A percentile compares a stretch with the other conserved stretches of the same genome.
Conservation (phyloP, 2,113 vertebrate genomes). For the Cottus gobio region DNA sequence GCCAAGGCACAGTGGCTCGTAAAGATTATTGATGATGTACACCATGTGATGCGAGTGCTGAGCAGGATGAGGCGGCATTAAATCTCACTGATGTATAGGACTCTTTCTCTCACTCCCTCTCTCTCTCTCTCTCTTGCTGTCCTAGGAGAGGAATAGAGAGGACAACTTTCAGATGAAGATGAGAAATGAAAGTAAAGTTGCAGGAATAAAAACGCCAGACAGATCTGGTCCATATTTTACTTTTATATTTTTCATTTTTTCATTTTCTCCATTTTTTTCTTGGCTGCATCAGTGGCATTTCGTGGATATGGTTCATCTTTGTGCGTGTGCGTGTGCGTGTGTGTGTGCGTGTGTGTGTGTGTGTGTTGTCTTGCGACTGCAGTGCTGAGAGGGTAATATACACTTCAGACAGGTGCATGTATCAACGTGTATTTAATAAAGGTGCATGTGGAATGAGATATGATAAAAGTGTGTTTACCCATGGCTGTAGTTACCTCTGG, state of each 20-base stretch:
- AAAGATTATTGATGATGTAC: slow-evolving; percentile 70
- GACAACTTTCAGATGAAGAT: slow-evolving; percentile 30
- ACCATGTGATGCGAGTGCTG: slow-evolving; percentile 60
- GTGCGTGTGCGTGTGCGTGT: not conserved
- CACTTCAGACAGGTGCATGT: slow-evolving; percentile 27
- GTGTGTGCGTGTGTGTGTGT: too few relatives aligned
- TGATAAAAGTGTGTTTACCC: slow-evolving; percentile 24
- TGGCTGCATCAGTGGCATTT: slow-evolving; percentile 8
- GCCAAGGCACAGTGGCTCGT: slow-evolving; percentile 51
- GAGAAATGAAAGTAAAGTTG: slow-evolving; percentile 45
- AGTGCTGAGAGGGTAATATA: not conserved
- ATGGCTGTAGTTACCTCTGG: slow-evolving; percentile 39
- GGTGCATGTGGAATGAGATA: slow-evolving; percentile 9
- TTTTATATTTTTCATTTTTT: not conserved
- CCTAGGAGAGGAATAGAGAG: slow-evolving; percentile 17
- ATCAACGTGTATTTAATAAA: slow-evolving; percentile 43
- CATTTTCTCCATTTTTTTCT: not conserved
- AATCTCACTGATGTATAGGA: slow-evolving; percentile 70
- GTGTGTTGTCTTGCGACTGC: too few relatives aligned
- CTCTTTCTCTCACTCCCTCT: slow-evolving; percentile 29
- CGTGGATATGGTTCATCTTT: not conserved
- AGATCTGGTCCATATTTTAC: slow-evolving; percentile 6
- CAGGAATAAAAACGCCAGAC: not conserved
- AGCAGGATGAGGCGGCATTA: slow-evolving; percentile 56
- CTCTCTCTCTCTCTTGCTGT: slow-evolving; percentile 9